Evolutionary conservation across 1,140 invertebrate genomes (phyloP), one percentile per base, ranked within the genome.

Genomic region (Leptonema lineaticorne): DNA sequence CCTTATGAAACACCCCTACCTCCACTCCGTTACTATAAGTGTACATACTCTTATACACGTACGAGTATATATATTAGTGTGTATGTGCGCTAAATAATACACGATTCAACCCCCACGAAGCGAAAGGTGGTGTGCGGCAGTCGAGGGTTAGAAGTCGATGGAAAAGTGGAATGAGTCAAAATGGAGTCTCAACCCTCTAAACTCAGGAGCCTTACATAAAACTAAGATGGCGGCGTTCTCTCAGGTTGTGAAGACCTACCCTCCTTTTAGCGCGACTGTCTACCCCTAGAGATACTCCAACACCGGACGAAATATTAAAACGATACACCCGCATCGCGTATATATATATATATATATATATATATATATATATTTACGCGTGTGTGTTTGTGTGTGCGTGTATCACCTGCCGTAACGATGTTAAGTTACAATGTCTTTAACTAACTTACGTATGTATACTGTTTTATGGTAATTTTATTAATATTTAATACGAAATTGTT

Each of bases 181-280:
- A 14, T 53, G 50, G 22, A 18, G 50, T 24, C 18, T 8, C 46
- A 8, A 14, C 18, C 46, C 46, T 2, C 24, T 53, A 63, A 46
- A 24, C 62, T 62, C 33, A 16, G 33, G 30, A 59, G 67, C 70
- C 70, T 71, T 71, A 71, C 67, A 68, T 71, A 71, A 71, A 71
- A 71, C 70, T 71, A 71, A 71, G 70, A 71, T 71, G 70, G 70
- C 70, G 70, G 67, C 62, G 62, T 14, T 45, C 69, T 71, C 65
- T 63, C 69, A 70, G 59, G 68, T 69, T 57, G 68, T 26, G 37
- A 67, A 67, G 63, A 63, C 69, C 63, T 41, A 45, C 69, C 65
- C 26, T 46, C 64, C 29, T 46, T 27, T 65, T 58, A 18, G 53
- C 69, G 26, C 24, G 56, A 46, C n/a, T 59, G 57, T 59, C 33